Conservation (phyloP, 2,113 vertebrate genomes). For the Ahaetulla prasina region DNA sequence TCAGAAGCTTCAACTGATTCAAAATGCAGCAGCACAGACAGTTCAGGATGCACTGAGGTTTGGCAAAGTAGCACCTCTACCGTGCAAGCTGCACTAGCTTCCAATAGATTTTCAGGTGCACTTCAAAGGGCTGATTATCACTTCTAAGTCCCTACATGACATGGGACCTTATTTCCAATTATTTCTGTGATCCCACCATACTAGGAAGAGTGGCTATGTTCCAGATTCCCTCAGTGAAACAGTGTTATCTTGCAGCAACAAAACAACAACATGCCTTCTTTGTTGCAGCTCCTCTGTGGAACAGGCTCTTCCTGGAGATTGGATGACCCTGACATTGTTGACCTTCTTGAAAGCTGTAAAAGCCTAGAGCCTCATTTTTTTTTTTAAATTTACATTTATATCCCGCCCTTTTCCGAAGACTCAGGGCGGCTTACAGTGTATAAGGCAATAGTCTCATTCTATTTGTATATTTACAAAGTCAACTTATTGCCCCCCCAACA, state of each 20-base stretch:
- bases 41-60: background rate
- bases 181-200: background rate
- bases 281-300: background rate
- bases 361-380: background rate
- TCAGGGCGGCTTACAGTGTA: too few species aligned
- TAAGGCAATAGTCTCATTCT: too few species aligned
- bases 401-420: too few species aligned
- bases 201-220: background rate
- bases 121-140: background rate
- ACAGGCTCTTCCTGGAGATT: background rate
- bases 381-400: too few species aligned
- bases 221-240: background rate
- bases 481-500: too few species aligned
- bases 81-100: background rate
- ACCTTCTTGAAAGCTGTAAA: background rate
- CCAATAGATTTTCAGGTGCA: background rate
- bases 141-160: background rate
- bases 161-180: background rate
- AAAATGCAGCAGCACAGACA: background rate
- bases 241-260: background rate
- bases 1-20: background rate
- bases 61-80: background rate
- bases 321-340: background rate
- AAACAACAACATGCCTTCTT: background rate
- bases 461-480: too few species aligned